Percentiles rank a stretch among this genome's conserved stretches.
Evolutionary conservation across 2,888 invertebrate species (phyloP).

Genomic region (Lepidochitona cinerea): DNA sequence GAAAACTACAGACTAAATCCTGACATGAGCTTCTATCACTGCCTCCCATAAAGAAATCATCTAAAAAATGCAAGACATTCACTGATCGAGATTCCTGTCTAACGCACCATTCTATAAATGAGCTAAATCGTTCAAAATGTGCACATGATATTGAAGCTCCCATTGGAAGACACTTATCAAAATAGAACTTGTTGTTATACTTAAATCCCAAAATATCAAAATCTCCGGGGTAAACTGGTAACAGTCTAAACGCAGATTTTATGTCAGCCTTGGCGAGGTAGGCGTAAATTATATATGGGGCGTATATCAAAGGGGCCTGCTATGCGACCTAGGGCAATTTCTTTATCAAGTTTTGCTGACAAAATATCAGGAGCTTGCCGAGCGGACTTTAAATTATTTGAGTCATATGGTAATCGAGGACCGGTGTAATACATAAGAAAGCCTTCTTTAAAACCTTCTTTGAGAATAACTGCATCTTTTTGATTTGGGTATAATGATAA

Average conservation of each 20-base stretch:
- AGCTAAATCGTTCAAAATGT: constrained; percentile 13
- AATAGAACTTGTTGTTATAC: constrained; percentile 17
- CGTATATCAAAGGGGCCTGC: no score
- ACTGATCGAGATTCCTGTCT: no score
- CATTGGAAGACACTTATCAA: constrained; percentile 18
- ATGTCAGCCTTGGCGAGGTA: constrained; percentile 25
- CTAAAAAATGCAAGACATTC: background rate
- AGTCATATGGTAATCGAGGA: no score
- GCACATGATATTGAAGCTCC: constrained; percentile 17
- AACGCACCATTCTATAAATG: constrained; percentile 23
- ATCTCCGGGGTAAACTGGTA: constrained; percentile 23
- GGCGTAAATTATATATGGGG: background rate
- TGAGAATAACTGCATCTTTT: no score
- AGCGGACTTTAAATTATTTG: no score
- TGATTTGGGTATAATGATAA: no score
- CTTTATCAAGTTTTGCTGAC: no score
- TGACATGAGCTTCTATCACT: background rate
- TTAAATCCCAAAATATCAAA: constrained; percentile 25
- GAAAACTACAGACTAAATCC: background rate
- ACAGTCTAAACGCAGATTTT: constrained; percentile 25
- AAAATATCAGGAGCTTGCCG: no score
- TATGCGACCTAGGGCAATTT: no score
- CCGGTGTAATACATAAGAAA: no score
- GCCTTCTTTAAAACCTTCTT: no score
- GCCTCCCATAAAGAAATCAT: background rate